Percentiles rank a stretch among this genome's conserved stretches.
Evolutionary conservation across 1,140 invertebrate genomes (phyloP).

Genomic region (Scaptodrosophila lebanonensis): DNA sequence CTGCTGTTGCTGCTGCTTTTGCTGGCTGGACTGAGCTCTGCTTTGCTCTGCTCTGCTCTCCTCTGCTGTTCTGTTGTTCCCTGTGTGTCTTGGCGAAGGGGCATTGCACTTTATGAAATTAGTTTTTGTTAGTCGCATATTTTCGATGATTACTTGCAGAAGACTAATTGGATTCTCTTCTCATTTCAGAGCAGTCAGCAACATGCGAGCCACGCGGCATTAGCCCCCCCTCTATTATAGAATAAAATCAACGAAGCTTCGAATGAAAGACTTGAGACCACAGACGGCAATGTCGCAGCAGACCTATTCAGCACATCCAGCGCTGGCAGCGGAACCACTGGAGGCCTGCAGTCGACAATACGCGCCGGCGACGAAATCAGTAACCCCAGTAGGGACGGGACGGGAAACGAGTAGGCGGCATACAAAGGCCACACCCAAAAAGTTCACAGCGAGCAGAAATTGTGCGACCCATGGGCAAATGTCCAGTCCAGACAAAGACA

Average conservation of each 20-base stretch:
- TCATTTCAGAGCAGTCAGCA: conserved; percentile 36
- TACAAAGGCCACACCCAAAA: conserved; percentile 58
- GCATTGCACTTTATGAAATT: conserved; percentile 65
- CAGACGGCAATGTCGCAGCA: conserved; percentile 63
- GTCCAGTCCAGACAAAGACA: conserved; percentile 13
- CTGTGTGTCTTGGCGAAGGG: conserved; percentile 13
- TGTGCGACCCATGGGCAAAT: conserved; percentile 40
- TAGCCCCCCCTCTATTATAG: too few species aligned
- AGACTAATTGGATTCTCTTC: conserved; percentile 59
- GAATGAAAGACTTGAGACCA: neutral
- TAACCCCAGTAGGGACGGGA: conserved; percentile 1
- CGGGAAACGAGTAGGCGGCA: conserved; percentile 54
- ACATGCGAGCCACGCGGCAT: conserved; percentile 36
- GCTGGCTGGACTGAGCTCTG: conserved; percentile 12
- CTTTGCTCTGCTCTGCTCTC: conserved; percentile 14
- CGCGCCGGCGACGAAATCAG: conserved; percentile 22
- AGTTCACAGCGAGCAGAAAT: conserved; percentile 50
- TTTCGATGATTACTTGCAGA: conserved; percentile 10
- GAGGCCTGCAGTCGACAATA: conserved; percentile 33
- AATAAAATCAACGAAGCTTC: conserved; percentile 1
- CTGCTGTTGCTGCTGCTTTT: conserved; percentile 22
- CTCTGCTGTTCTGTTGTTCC: neutral
- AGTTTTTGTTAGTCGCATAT: conserved; percentile 34
- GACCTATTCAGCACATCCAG: conserved; percentile 73
- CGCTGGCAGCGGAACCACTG: conserved; percentile 65